Base-by-base conservation (phyloP, 1,140 invertebrate genomes). In the Zaprionus gabonicus region DNA sequence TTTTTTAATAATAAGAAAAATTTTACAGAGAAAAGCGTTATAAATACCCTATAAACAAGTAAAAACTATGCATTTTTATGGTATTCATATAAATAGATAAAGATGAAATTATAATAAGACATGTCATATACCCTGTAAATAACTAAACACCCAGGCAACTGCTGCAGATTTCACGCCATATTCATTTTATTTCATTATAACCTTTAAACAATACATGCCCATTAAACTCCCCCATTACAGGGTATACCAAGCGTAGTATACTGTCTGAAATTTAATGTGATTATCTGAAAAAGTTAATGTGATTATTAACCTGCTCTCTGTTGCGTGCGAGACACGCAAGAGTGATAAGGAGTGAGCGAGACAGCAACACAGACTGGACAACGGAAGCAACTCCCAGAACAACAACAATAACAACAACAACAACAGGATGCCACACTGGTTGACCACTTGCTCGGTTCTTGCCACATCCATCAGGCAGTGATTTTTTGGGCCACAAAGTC, bases 241-340 rank as follows among this genome's bases (percentile, higher is more conserved):
- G 65, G 65, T 67, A 41, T 58, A 64, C 59, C 41, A 64, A 64
- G 67, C 23, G 10, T 25, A 51, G 20, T 25, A 51, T 12, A 51
- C 27, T 23, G 68, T 81, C 73, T 75, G 67, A 83, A 81, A 83
- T 87, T 79, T 83, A 90, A 88, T 90, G 84, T 77, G 85, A 81
- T 88, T 88, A 90, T 88, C 81, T 73, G 81, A 41, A 73, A 74
- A 84, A 85, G 85, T 82, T 90, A 90, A 88, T 90, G 85, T 82
- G 85, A 90, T 88, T 88, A 88, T 88, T 85, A 88, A 68, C 71
- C 68, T 55, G 59, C 38, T 51, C 44, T 9, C 17, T 41, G 38
- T 74, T 69, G 82, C 82, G 77, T 71, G 71, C 56, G 56, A 80
- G 38, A 38, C 10, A 59, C 4, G 10, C 15, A 60, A 46, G 34